Percentiles rank a stretch among this genome's conserved stretches.
Conservation (phyloP, 1,140 invertebrate genomes). For the Solen grandis region DNA sequence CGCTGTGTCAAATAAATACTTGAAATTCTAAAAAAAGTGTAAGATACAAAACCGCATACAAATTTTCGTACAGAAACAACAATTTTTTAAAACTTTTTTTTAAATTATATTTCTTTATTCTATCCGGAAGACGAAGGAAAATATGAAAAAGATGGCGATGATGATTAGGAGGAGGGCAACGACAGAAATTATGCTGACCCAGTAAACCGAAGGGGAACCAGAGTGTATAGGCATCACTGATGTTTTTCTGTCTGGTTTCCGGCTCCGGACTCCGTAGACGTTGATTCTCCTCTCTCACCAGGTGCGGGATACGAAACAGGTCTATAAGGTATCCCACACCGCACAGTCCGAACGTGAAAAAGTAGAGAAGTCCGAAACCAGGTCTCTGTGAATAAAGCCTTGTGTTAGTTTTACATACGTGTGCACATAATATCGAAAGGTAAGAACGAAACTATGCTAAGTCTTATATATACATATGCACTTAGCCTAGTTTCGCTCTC, state of each 20-base stretch:
- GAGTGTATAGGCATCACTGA: conserved; percentile 58
- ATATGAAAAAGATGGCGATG: background rate
- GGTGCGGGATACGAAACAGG: conserved; percentile 63
- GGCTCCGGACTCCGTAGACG: conserved; percentile 15
- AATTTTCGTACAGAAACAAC: background rate
- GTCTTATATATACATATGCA: too few species aligned
- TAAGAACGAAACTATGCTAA: too few species aligned
- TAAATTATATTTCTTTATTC: conserved; percentile 1
- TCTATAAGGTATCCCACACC: conserved; percentile 70
- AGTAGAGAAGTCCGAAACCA: conserved; percentile 34
- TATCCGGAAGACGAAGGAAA: background rate
- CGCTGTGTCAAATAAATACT: background rate
- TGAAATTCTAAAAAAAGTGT: background rate
- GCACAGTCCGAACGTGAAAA: conserved; percentile 46
- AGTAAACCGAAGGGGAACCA: conserved; percentile 62
- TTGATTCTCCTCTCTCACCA: conserved; percentile 67
- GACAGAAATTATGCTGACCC: conserved; percentile 45
- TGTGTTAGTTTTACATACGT: too few species aligned
- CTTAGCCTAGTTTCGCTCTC: too few species aligned
- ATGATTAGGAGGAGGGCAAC: background rate
- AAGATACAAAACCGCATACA: background rate
- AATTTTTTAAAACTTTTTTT: background rate
- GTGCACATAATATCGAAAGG: too few species aligned
- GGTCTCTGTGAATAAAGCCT: too few species aligned
- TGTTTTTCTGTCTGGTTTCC: conserved; percentile 24